Percentiles rank a stretch among this genome's conserved stretches.
Conservation (phyloP, 2,888 invertebrate species). For the Silvanus unidentatus region DNA sequence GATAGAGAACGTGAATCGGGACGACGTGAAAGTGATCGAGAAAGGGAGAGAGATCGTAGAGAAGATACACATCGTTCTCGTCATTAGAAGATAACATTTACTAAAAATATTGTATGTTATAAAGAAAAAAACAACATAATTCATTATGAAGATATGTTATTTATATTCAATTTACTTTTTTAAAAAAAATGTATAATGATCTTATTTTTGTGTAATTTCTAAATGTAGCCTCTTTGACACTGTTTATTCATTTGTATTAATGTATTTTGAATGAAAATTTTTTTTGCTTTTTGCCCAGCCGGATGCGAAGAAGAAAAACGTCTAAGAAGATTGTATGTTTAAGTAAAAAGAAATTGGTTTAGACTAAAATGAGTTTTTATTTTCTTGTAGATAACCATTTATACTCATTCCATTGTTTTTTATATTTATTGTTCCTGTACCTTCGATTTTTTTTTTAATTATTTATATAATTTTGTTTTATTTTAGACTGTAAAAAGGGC, state of each 20-base stretch:
- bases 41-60: conserved; percentile 60
- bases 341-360: conserved; percentile 32
- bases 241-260: too few species aligned
- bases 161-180: conserved; percentile 6
- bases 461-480: conserved; percentile 1
- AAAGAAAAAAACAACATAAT: conserved; percentile 9
- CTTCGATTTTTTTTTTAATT: background rate
- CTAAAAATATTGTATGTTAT: conserved; percentile 4
- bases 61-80: conserved; percentile 67
- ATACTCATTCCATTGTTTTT: background rate
- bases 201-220: too few species aligned
- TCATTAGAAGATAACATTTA: conserved; percentile 47
- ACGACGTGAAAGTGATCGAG: conserved; percentile 59
- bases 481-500: background rate
- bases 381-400: conserved; percentile 13
- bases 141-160: background rate
- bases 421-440: conserved; percentile 1
- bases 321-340: conserved; percentile 39
- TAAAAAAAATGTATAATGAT: background rate
- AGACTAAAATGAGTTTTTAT: conserved; percentile 31
- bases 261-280: too few species aligned
- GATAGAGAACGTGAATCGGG: conserved; percentile 53
- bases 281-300: too few species aligned
- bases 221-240: too few species aligned
- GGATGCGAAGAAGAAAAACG: conserved; percentile 5